Evolutionary conservation across 2,888 invertebrate genomes (phyloP).

Genomic region (Hesperia comma): DNA sequence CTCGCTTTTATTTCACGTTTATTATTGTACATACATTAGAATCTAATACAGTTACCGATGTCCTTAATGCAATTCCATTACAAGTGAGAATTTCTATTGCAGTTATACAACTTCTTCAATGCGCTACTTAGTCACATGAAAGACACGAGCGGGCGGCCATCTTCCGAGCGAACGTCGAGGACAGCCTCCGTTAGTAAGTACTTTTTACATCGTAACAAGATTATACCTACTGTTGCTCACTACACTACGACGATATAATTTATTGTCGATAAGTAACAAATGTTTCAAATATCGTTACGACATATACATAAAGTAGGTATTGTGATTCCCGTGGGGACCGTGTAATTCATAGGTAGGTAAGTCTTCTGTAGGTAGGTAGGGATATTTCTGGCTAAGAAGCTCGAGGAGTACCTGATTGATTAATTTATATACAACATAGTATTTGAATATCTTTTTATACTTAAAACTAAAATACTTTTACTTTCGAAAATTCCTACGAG

Average conservation of each 20-base stretch:
- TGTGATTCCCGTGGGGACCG: too few relatives aligned
- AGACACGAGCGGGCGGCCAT: slow-evolving; percentile 84
- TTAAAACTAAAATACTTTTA: too few relatives aligned
- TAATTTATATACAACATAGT: too few relatives aligned
- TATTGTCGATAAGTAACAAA: too few relatives aligned
- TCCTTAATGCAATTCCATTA: slow-evolving; percentile 11
- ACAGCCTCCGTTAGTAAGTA: slow-evolving; percentile 85
- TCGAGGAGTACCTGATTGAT: too few relatives aligned
- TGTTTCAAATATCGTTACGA: too few relatives aligned
- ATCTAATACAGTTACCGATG: background rate
- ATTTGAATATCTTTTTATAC: too few relatives aligned
- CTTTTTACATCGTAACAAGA: slow-evolving; percentile 20
- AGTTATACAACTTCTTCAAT: slow-evolving; percentile 98
- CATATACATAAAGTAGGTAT: too few relatives aligned
- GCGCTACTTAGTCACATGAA: slow-evolving; percentile 94
- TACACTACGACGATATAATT: background rate
- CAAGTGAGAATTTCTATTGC: slow-evolving; percentile 63
- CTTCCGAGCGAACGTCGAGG: slow-evolving; percentile 86
- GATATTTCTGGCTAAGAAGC: too few relatives aligned
- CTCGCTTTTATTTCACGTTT: background rate
- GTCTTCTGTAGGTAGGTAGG: too few relatives aligned
- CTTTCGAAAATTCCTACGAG: too few relatives aligned
- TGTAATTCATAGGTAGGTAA: too few relatives aligned
- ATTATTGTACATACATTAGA: background rate
- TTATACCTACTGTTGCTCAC: slow-evolving; percentile 12